phyloP scores from a whole-genome alignment of 2,797 vertebrate genomes.

The Rhinatrema bivittatum region DNA sequence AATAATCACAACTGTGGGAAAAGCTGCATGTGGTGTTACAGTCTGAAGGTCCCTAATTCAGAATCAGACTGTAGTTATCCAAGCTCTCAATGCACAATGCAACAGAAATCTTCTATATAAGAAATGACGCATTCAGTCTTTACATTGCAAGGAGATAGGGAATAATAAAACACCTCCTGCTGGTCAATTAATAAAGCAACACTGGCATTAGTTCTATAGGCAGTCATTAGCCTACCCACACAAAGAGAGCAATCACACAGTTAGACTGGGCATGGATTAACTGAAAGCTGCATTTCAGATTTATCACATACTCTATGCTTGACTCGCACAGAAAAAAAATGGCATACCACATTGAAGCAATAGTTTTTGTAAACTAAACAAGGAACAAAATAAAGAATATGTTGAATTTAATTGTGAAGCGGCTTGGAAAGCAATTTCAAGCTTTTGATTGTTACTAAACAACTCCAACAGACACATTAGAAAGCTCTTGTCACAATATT shows the following conservation, averaged over 20 bases:
- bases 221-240: not conserved
- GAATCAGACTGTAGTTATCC: conserved; percentile 1
- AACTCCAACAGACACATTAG: too few species aligned
- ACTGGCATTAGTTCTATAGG: conserved; percentile 13
- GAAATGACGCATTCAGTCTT: not conserved
- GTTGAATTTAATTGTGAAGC: too few species aligned
- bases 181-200: conserved; percentile 13
- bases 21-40: not conserved
- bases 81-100: not conserved
- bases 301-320: not conserved
- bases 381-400: not conserved
- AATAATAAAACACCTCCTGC: not conserved
- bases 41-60: conserved; percentile 7
- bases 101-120: not conserved
- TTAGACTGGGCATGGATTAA: conserved; percentile 11
- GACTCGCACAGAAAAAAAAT: conserved; percentile 2
- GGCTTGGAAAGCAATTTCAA: too few species aligned
- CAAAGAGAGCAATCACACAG: conserved; percentile 16
- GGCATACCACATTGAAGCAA: too few species aligned
- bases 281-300: conserved; percentile 22
- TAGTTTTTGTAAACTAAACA: conserved; percentile 4
- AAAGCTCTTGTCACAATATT: too few species aligned
- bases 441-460: too few species aligned
- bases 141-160: conserved; percentile 4
- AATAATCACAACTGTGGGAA: not conserved